Conservation (phyloP, 2,113 vertebrate genomes). For the Platichthys stellatus region DNA sequence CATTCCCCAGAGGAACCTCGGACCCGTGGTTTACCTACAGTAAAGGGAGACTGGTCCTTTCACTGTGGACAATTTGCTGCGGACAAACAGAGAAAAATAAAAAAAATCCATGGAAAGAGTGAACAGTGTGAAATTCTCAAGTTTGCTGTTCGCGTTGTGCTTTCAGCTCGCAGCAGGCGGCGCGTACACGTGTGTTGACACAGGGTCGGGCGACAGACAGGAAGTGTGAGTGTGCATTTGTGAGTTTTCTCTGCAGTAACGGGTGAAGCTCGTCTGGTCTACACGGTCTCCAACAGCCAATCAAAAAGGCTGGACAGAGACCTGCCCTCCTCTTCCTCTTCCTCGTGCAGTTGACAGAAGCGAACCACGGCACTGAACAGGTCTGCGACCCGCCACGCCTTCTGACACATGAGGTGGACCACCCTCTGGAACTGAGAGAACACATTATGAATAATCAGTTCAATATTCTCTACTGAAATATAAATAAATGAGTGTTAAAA, state of each 20-base stretch:
- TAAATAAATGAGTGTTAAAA: too few relatives aligned
- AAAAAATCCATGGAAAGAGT: conserved; percentile 17
- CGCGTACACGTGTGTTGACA: not conserved
- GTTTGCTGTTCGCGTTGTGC: conserved; percentile 25
- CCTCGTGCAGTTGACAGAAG: conserved; percentile 87
- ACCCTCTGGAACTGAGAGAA: conserved; percentile 90
- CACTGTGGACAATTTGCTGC: not conserved
- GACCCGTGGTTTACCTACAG: conserved; percentile 28
- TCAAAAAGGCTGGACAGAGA: conserved; percentile 89
- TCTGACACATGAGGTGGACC: conserved; percentile 89
- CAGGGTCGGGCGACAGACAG: conserved; percentile 9
- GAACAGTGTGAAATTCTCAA: conserved; percentile 29
- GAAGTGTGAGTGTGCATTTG: conserved; percentile 14
- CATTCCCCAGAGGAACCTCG: conserved; percentile 50
- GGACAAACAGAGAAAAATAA: conserved; percentile 3
- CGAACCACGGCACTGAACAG: conserved; percentile 91
- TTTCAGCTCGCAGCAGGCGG: conserved; percentile 43
- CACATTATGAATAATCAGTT: not conserved
- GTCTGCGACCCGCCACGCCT: conserved; percentile 92
- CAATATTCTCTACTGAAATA: not conserved
- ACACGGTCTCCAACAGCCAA: conserved; percentile 92
- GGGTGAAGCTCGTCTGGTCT: conserved; percentile 36
- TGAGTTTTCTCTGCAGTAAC: conserved; percentile 25
- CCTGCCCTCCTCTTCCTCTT: conserved; percentile 77
- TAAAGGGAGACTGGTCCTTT: conserved; percentile 73